Evolutionary conservation across 2,113 vertebrate genomes (phyloP).

Genomic region (Antigone vipio): DNA sequence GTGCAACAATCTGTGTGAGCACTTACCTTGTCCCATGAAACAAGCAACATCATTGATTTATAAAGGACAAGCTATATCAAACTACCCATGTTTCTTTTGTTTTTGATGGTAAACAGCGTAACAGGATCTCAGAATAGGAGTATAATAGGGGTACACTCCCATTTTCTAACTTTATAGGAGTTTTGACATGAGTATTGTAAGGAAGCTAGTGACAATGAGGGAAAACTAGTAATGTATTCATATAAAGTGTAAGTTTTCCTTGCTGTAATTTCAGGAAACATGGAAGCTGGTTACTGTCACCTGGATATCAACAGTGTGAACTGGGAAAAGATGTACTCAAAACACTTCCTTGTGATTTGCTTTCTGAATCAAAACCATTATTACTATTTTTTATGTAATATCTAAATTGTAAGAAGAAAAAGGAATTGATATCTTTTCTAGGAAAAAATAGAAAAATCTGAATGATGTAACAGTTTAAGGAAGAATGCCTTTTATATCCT

Average conservation of each 20-base stretch:
- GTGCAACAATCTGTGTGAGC: not conserved
- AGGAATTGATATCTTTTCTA: not conserved
- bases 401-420: not conserved
- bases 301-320: not conserved
- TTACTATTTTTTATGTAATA: not conserved
- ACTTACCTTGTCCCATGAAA: not conserved
- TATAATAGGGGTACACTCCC: not conserved
- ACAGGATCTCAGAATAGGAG: not conserved
- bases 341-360: not conserved
- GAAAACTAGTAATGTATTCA: not conserved
- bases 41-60: not conserved
- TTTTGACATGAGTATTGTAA: not conserved
- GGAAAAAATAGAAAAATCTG: not conserved
- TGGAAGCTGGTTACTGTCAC: not conserved
- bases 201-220: not conserved
- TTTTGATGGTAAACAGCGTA: not conserved
- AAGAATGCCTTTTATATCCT: not conserved
- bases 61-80: not conserved
- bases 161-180: not conserved
- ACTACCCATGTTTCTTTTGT: not conserved
- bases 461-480: not conserved
- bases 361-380: not conserved
- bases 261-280: not conserved
- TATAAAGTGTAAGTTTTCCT: not conserved
- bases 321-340: not conserved